These are phyloP conservation scores for Enoplosus armatus DNA, from an alignment of 2,797 vertebrate genomes.

Conservation along the genomic window DNA sequence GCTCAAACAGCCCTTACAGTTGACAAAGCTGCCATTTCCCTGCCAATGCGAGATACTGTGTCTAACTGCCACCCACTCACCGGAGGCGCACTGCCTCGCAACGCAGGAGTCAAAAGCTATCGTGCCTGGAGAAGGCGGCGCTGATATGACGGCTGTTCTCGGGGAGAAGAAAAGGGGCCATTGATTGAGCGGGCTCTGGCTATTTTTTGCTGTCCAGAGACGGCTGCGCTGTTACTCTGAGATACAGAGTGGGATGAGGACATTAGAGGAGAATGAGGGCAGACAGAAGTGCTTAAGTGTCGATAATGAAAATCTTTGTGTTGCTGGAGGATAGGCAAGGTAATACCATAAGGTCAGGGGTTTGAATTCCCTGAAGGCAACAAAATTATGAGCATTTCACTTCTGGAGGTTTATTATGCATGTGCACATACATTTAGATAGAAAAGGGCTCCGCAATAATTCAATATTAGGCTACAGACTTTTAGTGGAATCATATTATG, in stretches of 20 bases:
- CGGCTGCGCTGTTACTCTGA: constrained; percentile 56
- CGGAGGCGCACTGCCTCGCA: constrained; percentile 63
- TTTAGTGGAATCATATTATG: not conserved
- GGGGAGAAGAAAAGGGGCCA: constrained; percentile 71
- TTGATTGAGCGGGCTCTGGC: constrained; percentile 69
- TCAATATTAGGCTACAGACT: not conserved
- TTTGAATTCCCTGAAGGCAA: constrained; percentile 33
- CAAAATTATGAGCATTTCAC: constrained; percentile 22
- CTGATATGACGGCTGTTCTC: constrained; percentile 74
- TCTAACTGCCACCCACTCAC: constrained; percentile 78
- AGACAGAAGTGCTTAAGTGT: constrained; percentile 60
- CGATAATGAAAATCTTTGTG: constrained; percentile 50
- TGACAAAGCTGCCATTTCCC: constrained; percentile 80
- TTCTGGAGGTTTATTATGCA: not conserved
- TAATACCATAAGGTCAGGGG: constrained; percentile 57
- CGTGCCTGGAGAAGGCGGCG: constrained; percentile 69
- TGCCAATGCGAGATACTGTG: constrained; percentile 73
- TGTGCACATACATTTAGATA: not conserved
- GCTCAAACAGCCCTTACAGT: constrained; percentile 68
- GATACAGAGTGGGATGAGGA: constrained; percentile 76
- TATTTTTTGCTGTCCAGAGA: constrained; percentile 68
- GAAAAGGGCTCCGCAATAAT: not conserved
- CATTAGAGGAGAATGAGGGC: constrained; percentile 68
- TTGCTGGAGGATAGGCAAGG: constrained; percentile 49
- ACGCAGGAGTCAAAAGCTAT: constrained; percentile 78